Conservation (phyloP, 2,797 vertebrate species). For the Syngnathus acus region DNA sequence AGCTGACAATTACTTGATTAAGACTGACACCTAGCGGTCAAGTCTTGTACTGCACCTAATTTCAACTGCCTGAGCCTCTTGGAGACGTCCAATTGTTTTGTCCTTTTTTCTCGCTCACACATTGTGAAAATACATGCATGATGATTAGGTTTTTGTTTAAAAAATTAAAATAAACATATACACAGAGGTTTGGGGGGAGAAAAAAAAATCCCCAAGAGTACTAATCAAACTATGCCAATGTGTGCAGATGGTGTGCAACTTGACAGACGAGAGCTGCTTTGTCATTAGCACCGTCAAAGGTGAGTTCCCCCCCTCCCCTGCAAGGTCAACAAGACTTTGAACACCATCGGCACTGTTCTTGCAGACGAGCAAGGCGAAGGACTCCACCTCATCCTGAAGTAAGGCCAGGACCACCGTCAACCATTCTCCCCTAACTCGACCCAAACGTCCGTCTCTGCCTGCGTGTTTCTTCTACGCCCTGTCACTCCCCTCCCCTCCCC, state of each 20-base stretch:
- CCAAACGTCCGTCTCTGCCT: constrained; percentile 45
- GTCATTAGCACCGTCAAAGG: constrained; percentile 89
- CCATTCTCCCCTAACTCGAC: constrained; percentile 59
- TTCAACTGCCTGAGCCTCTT: neutral
- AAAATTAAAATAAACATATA: too few relatives aligned
- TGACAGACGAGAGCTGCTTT: constrained; percentile 91
- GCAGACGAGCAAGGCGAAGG: constrained; percentile 86
- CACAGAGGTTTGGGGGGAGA: too few relatives aligned
- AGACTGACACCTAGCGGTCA: neutral
- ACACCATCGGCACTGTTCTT: constrained; percentile 7
- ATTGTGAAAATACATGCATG: too few relatives aligned
- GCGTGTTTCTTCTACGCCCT: constrained; percentile 39
- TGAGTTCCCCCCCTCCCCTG: constrained; percentile 34
- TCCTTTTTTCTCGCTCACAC: too few relatives aligned
- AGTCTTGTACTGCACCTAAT: neutral
- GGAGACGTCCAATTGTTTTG: too few relatives aligned
- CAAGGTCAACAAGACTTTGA: neutral
- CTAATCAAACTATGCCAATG: too few relatives aligned
- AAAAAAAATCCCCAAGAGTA: too few relatives aligned
- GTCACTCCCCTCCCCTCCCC: constrained; percentile 15
- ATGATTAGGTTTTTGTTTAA: too few relatives aligned
- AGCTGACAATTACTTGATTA: too few relatives aligned
- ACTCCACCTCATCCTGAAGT: constrained; percentile 70
- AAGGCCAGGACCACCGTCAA: constrained; percentile 52
- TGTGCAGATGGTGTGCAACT: constrained; percentile 88